Evolutionary conservation across 2,113 vertebrate genomes (phyloP).

Genomic region (Ailuropoda melanoleuca): DNA sequence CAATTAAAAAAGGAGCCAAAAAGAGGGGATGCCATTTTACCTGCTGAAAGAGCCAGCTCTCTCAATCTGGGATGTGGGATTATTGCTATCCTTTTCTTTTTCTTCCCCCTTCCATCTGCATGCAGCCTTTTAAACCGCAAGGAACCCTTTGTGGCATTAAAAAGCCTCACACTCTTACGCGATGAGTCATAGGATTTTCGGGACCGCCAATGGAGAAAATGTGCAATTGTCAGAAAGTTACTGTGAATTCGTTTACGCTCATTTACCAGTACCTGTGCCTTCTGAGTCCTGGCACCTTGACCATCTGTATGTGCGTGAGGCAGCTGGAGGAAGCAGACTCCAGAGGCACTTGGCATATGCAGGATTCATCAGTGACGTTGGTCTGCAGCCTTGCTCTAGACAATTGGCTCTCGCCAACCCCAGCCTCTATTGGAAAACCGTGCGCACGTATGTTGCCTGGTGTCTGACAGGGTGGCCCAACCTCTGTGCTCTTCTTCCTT

Average conservation of each 20-base stretch:
- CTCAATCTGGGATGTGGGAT: not conserved
- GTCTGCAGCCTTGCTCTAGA: not conserved
- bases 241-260: not conserved
- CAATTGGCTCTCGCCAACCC: not conserved
- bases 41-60: slow-evolving; percentile 10
- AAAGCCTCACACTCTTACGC: not conserved
- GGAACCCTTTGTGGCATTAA: slow-evolving; percentile 33
- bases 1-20: slow-evolving; percentile 8
- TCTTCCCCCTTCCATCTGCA: not conserved
- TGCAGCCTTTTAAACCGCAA: slow-evolving; percentile 4
- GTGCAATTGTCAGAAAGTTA: not conserved
- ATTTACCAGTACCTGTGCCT: not conserved
- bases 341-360: not conserved
- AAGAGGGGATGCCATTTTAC: slow-evolving; percentile 20
- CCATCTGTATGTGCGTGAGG: not conserved
- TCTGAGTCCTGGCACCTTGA: not conserved
- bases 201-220: not conserved
- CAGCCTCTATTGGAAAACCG: not conserved
- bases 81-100: not conserved
- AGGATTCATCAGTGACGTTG: not conserved
- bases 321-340: not conserved
- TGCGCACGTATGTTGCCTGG: not conserved
- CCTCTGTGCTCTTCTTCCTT: not conserved
- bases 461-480: fast-evolving
- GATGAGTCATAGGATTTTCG: not conserved